Evolutionary conservation across 2,888 invertebrate species (phyloP).

Genomic region (Philonicus albiceps): DNA sequence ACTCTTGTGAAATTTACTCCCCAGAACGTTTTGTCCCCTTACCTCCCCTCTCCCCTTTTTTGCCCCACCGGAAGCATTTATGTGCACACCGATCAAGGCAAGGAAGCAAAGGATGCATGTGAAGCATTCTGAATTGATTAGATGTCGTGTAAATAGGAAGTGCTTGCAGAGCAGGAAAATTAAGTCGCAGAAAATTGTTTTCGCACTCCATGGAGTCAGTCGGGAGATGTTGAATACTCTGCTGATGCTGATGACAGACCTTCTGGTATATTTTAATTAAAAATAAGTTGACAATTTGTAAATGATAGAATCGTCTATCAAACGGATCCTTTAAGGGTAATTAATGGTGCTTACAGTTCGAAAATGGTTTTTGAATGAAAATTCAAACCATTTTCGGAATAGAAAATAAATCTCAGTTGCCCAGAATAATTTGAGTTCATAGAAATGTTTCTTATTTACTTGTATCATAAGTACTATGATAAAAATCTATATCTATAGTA

Average conservation of each 20-base stretch:
- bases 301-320: neutral
- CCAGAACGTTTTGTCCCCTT: neutral
- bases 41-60: neutral
- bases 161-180: conserved; percentile 39
- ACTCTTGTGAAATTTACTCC: neutral
- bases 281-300: neutral
- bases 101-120: conserved; percentile 23
- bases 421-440: neutral
- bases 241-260: neutral
- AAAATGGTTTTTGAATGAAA: neutral
- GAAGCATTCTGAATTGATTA: conserved; percentile 34
- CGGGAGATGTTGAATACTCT: neutral
- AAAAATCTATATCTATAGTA: too few relatives aligned
- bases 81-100: conserved; percentile 3
- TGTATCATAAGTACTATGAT: too few relatives aligned
- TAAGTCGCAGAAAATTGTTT: conserved; percentile 36
- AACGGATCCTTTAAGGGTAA: neutral
- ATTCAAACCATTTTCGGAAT: neutral
- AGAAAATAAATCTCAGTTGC: neutral
- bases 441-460: neutral
- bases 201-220: conserved; percentile 18
- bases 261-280: neutral
- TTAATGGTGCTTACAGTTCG: neutral
- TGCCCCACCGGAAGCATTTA: conserved; percentile 10
- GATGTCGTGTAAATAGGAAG: conserved; percentile 26